Conservation (phyloP, 2,888 invertebrate species). For the Monoplex corrugatus region DNA sequence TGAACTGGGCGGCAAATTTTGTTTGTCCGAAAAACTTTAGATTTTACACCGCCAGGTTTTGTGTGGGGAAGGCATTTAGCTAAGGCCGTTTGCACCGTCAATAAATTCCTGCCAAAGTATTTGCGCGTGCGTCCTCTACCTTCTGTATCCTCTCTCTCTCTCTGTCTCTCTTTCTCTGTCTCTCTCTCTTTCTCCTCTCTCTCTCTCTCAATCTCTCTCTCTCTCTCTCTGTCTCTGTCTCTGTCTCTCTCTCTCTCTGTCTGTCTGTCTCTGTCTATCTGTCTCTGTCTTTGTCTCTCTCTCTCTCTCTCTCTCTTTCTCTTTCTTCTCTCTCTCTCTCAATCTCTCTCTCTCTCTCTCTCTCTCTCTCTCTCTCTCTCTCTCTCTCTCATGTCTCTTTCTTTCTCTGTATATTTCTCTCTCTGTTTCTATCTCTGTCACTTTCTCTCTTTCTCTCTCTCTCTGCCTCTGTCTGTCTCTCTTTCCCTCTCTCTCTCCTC, state of each 20-base stretch:
- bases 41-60: conserved; percentile 51
- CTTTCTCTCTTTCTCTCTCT: neutral
- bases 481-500: neutral
- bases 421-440: neutral
- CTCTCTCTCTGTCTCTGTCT: too few species aligned
- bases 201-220: neutral
- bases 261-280: neutral
- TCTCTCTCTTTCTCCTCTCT: neutral
- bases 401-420: too few species aligned
- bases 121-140: conserved; percentile 42
- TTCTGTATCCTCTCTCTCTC: neutral
- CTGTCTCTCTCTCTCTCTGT: neutral
- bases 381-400: too few species aligned
- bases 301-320: neutral
- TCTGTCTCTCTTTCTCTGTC: neutral
- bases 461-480: neutral
- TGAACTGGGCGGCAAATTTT: conserved; percentile 52
- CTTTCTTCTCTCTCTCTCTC: neutral
- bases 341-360: too few species aligned
- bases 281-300: neutral
- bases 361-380: too few species aligned
- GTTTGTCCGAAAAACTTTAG: conserved; percentile 55
- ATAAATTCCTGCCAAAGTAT: conserved; percentile 56
- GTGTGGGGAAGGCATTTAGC: conserved; percentile 48
- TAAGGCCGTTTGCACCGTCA: conserved; percentile 53